Evolutionary conservation across 2,888 invertebrate species (phyloP), one percentile per base, ranked within the genome.

Genomic region (Drosophila nr. medialis): DNA sequence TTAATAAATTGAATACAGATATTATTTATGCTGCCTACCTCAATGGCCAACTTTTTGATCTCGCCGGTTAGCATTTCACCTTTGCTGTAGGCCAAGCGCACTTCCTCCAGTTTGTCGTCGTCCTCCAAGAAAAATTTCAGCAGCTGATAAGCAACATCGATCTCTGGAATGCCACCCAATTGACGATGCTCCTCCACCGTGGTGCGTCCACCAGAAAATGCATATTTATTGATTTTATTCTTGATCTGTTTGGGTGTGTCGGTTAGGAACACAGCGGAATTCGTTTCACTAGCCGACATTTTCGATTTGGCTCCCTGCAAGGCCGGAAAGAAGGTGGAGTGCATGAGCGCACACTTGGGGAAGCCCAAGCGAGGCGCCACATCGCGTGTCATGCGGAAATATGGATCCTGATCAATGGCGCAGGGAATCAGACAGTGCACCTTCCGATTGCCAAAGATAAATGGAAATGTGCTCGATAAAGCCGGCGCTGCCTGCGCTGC

Each of bases 321-420:
- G 0, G 99, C 97, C 0, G 98, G 99, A 78, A 98, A 96, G 95
- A 99, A 99, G 70, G 95, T 94, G 21, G 98, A 96, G 92, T 98
- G 98, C 36, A 98, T 92, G 50, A 98, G 93, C 6, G 99, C 95
- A 63, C 99, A 98, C 93, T 99, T 98, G 21, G 96, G 95, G 93
- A 95, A 94, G 84, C 98, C 96, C 18, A 99, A 93, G 15, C 96
- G 95, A 0, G 99, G 98, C 0, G 99, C 98, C n/a, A 99, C 99
- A 93, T 99, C 99, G 62, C 99, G 95, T 0, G 98, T 97, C 99
- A 99, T 99, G 38, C 99, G 95, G 93, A 99, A 99, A 93, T 99
- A 99, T 0, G 99, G 99, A 94, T 99, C 99, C 95, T 99, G 99
- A 94, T 99, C 99, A 80, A 99, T 99, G 11, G 99, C 99, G 93